These are phyloP conservation scores for Cyanocitta stelleri DNA, from an alignment of 2,113 vertebrate genomes.

Conservation along the genomic window DNA sequence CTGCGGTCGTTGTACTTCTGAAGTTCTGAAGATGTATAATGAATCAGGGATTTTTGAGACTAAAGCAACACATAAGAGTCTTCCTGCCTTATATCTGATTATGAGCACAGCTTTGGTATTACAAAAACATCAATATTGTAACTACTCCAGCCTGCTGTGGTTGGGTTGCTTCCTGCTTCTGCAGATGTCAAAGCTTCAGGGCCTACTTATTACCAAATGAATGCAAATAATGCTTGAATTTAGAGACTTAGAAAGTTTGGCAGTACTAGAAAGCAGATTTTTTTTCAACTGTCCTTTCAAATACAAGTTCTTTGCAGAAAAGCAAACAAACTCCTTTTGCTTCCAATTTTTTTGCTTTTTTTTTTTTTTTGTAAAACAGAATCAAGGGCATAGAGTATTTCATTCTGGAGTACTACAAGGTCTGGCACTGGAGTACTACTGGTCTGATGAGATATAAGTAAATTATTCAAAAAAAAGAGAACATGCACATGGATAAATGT, in stretches of 20 bases:
- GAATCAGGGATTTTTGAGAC: background rate
- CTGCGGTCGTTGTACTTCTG: background rate
- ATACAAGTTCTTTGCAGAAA: background rate
- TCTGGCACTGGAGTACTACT: background rate
- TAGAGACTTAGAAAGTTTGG: background rate
- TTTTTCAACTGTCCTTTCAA: background rate
- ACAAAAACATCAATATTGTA: background rate
- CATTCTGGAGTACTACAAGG: background rate
- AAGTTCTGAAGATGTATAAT: background rate
- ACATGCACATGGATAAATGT: background rate
- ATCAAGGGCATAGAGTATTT: background rate
- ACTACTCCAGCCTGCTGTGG: background rate
- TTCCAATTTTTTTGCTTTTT: background rate
- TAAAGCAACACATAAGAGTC: background rate
- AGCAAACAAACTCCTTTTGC: background rate
- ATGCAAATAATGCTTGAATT: background rate
- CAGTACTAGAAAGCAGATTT: background rate
- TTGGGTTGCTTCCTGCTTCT: background rate
- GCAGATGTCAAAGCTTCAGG: background rate
- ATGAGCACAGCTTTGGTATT: background rate
- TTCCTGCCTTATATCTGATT: background rate
- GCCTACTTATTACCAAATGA: background rate
- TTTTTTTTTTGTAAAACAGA: background rate
- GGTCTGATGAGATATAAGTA: background rate
- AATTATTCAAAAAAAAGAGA: background rate